These are phyloP conservation scores for Acrocyrtus sp. DNA, from an alignment of 2,888 invertebrate genomes.

Conservation along the genomic window DNA sequence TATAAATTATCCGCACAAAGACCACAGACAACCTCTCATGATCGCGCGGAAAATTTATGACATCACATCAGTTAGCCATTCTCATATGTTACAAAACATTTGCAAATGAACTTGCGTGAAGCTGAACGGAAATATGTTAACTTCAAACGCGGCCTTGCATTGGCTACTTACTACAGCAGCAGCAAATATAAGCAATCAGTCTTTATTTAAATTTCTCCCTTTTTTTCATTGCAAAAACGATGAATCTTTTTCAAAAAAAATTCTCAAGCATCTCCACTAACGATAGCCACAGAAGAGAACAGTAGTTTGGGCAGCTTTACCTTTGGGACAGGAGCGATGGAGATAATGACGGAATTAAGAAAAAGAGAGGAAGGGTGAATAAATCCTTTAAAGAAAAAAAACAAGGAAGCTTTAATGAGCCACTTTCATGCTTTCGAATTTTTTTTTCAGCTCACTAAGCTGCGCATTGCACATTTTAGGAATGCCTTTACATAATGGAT, in stretches of 20 bases:
- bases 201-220: constrained; percentile 40
- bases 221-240: constrained; percentile 10
- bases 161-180: no score
- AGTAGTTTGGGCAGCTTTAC: neutral
- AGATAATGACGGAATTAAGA: constrained; percentile 36
- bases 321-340: constrained; percentile 5
- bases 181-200: no score
- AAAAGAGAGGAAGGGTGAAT: constrained; percentile 30
- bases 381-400: constrained; percentile 29
- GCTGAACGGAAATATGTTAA: no score
- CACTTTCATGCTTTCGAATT: constrained; percentile 6
- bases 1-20: no score
- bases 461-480: no score
- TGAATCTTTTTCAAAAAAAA: constrained; percentile 6
- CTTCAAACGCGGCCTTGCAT: constrained; percentile 30
- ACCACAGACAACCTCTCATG: no score
- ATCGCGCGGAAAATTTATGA: no score
- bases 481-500: no score
- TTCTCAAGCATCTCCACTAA: constrained; percentile 15
- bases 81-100: no score
- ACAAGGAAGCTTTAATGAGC: constrained; percentile 54
- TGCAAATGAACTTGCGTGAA: no score
- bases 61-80: no score
- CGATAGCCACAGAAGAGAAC: neutral
- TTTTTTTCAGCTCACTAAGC: no score